Evolutionary conservation across 2,888 invertebrate genomes (phyloP).

Genomic region (Teleiodes luculella): DNA sequence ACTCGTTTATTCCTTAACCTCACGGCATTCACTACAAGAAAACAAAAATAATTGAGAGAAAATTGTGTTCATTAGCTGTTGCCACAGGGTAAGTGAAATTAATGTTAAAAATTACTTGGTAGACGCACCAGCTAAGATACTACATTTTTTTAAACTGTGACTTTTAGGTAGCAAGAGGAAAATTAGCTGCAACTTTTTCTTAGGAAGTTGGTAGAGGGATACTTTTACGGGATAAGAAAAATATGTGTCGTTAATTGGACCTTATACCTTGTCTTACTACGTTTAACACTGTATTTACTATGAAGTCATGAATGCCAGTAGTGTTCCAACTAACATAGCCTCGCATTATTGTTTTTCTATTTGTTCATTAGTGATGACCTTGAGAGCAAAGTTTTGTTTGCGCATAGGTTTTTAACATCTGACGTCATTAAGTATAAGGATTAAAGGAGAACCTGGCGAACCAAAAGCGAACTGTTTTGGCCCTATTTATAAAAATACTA

Average conservation of each 20-base stretch:
- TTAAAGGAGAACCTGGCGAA: too few relatives aligned
- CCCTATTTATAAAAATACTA: too few relatives aligned
- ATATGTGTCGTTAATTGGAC: background rate
- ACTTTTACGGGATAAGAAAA: background rate
- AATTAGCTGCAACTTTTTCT: background rate
- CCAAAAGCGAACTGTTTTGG: too few relatives aligned
- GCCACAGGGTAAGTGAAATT: constrained; percentile 25
- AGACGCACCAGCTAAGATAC: background rate
- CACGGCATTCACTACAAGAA: background rate
- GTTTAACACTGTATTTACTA: too few relatives aligned
- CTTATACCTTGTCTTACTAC: too few relatives aligned
- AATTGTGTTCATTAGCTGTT: constrained; percentile 17
- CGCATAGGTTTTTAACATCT: too few relatives aligned
- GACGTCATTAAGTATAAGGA: too few relatives aligned
- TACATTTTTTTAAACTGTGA: background rate
- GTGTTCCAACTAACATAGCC: too few relatives aligned
- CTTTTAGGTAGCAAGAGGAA: background rate
- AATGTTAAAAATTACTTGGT: constrained; percentile 26
- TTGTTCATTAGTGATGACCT: too few relatives aligned
- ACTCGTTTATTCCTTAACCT: background rate
- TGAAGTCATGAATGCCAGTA: too few relatives aligned
- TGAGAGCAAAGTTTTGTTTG: too few relatives aligned
- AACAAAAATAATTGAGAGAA: constrained; percentile 4
- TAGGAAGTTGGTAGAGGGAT: background rate
- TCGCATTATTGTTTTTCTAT: too few relatives aligned